Base-by-base conservation (phyloP, 1,140 invertebrate genomes). In the Bombyx mandarina region DNA sequence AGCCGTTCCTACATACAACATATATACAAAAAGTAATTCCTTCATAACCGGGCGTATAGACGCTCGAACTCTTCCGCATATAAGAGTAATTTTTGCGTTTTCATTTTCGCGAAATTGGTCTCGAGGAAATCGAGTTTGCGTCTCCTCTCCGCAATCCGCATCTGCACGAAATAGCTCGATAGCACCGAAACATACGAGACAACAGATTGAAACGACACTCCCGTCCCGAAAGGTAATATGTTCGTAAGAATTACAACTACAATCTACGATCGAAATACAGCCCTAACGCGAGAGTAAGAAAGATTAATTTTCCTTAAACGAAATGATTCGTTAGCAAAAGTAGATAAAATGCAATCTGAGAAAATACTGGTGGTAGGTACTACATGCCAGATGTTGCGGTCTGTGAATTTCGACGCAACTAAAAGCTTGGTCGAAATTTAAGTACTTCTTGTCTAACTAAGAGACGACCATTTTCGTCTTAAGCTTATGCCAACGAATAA, bases 301-400 rank as follows among this genome's bases (percentile, higher is more conserved):
- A 69, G 57, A 44, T 57, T 60, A 56, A 44, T 61, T 58, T 62
- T 65, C 58, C 56, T 8, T 18, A 43, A 61, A 26, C 12, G 43
- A 44, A 3, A 12, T 46, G 44, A 59, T 66, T 66, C 47, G 58
- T 62, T 62, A 63, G 54, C 56, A 48, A 67, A 75, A 70, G 65
- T 67, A 73, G 67, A 74, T 67, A 70, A 79, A 77, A 78, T 81
- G 71, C 75, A 81, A 81, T 80, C 71, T 75, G 62, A 59, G 66
- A 65, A 63, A 71, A 75, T 61, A 67, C 63, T 73, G 67, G 71
- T 79, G 63, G 69, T 72, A 77, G 69, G 71, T 72, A 77, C 66
- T 67, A 49, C 26, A 35, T 68, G 65, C 79, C 83, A 83, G 83
- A 79, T 86, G 83, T 78, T 83, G 80, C 62, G 83, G 79, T 85